Evolutionary conservation across 23 tunicate genomes (phyloP).

Genomic region (Ascidia mentula): DNA sequence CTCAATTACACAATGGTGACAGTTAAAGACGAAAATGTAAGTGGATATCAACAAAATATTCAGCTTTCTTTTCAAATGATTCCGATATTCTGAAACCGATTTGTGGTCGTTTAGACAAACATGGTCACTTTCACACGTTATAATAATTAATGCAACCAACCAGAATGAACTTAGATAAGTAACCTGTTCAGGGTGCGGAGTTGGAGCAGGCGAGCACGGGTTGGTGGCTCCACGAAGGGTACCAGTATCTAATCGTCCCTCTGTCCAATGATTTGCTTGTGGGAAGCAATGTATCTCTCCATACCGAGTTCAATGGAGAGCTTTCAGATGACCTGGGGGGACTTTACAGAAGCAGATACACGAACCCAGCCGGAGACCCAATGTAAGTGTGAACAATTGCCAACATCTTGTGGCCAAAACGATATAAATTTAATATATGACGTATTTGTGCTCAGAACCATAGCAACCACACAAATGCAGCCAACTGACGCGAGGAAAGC

Average conservation of each 20-base stretch:
- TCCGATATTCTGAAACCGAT: no score
- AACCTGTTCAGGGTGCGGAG: conserved; percentile 7
- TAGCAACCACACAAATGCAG: conserved; percentile 94
- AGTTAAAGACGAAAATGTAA: conserved; percentile 17
- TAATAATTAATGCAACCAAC: no score
- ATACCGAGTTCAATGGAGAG: conserved; percentile 54
- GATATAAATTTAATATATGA: not conserved
- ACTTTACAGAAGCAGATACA: conserved; percentile 72
- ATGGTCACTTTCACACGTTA: no score
- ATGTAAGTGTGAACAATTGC: conserved; percentile 36
- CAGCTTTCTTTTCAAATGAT: no score
- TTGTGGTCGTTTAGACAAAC: no score
- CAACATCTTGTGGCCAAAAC: not conserved
- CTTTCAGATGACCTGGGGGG: conserved; percentile 65
- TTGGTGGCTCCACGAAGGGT: conserved; percentile 14
- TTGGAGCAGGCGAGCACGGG: not conserved
- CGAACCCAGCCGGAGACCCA: conserved; percentile 30
- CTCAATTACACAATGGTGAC: conserved; percentile 28
- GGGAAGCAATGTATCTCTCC: conserved; percentile 32
- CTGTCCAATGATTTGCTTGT: conserved; percentile 7
- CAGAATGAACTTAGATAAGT: no score
- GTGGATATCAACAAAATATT: no score
- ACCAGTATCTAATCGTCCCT: conserved; percentile 55
- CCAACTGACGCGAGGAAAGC: conserved; percentile 88
- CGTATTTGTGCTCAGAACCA: conserved; percentile 35